These are phyloP conservation scores for Equus przewalskii DNA, from an alignment of 2,113 vertebrate species.

Conservation along the genomic window DNA sequence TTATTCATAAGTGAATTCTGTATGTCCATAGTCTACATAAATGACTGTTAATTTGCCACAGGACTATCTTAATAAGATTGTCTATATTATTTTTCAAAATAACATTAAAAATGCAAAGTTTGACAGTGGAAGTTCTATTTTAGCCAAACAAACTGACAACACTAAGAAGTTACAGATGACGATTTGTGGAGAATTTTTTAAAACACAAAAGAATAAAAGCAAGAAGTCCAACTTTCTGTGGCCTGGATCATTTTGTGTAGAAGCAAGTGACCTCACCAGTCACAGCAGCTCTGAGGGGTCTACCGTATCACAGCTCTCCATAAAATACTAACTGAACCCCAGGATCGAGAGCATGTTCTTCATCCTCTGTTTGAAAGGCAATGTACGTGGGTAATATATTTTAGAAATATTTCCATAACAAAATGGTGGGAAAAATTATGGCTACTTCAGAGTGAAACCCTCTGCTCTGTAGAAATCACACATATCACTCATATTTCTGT, in stretches of 20 bases:
- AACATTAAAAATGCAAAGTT: constrained; percentile 36
- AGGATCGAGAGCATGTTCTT: background rate
- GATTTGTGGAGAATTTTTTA: background rate
- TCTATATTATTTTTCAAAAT: constrained; percentile 38
- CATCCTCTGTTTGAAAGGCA: background rate
- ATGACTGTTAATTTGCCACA: background rate
- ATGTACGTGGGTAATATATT: background rate
- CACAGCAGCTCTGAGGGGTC: background rate
- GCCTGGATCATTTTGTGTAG: background rate
- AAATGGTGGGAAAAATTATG: background rate
- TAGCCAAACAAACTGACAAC: background rate
- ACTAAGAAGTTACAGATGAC: background rate
- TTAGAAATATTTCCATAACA: constrained; percentile 1
- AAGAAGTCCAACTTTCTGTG: background rate
- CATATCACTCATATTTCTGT: background rate
- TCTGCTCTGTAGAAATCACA: background rate
- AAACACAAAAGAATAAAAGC: background rate
- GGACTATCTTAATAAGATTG: background rate
- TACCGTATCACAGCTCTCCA: background rate
- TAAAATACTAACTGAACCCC: background rate
- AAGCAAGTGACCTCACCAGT: background rate
- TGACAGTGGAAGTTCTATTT: constrained; percentile 33
- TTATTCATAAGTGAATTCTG: constrained; percentile 14
- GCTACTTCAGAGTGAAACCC: background rate
- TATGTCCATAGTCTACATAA: background rate